Percentiles rank a stretch among this genome's conserved stretches.
phyloP scores from a whole-genome alignment of 1,140 invertebrate genomes.

The Halictus rubicundus region DNA sequence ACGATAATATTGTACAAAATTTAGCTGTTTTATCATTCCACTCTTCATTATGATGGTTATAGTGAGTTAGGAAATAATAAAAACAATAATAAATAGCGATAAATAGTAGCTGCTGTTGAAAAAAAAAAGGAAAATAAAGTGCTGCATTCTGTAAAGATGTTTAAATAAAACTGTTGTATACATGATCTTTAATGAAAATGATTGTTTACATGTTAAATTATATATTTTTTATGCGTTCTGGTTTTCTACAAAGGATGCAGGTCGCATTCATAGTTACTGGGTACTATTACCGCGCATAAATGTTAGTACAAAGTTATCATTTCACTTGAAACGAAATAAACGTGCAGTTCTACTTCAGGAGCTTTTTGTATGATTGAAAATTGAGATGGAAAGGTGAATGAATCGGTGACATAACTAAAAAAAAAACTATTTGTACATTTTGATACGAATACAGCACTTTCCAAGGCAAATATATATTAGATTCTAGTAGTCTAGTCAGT shows the following conservation, averaged over 20 bases:
- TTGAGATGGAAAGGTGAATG: slow-evolving; percentile 22
- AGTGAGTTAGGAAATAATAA: slow-evolving; percentile 64
- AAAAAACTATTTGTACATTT: slow-evolving; percentile 56
- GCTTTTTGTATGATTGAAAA: slow-evolving; percentile 31
- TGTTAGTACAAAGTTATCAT: slow-evolving; percentile 21
- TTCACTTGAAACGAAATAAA: slow-evolving; percentile 4
- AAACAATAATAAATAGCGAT: slow-evolving; percentile 66
- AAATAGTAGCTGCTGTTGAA: slow-evolving; percentile 63
- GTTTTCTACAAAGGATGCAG: slow-evolving; percentile 45
- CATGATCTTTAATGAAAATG: slow-evolving; percentile 47
- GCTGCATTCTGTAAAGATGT: slow-evolving; percentile 67
- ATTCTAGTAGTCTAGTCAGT: slow-evolving; percentile 62
- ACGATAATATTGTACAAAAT: slow-evolving; percentile 64
- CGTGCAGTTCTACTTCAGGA: slow-evolving; percentile 34
- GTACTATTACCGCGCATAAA: slow-evolving; percentile 18
- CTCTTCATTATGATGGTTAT: slow-evolving; percentile 62
- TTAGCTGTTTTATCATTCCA: slow-evolving; percentile 60
- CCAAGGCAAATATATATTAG: slow-evolving; percentile 56
- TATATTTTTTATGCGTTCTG: slow-evolving; percentile 46
- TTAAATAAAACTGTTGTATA: slow-evolving; percentile 55
- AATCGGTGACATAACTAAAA: slow-evolving; percentile 41
- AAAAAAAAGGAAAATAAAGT: slow-evolving; percentile 53
- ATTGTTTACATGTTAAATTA: slow-evolving; percentile 41
- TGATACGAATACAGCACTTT: slow-evolving; percentile 67
- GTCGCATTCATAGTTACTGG: slow-evolving; percentile 24